Evolutionary conservation across 2,113 vertebrate species (phyloP), one percentile per base, ranked within the genome.

Genomic region (Andinoacara biseriatus): DNA sequence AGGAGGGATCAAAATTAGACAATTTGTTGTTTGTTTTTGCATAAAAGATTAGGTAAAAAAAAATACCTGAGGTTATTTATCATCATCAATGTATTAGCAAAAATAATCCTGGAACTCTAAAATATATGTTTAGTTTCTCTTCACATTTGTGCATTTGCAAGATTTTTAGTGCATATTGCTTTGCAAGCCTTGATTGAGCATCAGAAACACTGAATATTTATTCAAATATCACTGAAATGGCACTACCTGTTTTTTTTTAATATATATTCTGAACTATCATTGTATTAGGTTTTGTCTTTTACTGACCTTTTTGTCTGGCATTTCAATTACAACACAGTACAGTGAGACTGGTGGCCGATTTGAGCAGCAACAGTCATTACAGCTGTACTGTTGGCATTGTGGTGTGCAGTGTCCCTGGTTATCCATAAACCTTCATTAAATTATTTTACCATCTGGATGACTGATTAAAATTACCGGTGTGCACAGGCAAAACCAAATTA

Each of bases 361-460:
- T 10, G 31, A 29, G 59, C 56, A 69, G 65, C 38, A 33, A 31
- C 65, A 74, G 49, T 60, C 40, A 31, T 57, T n/a, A 10, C 13
- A 76, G 49, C 33, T 49, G 9, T 35, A 10, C 52, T 82, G 67
- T 24, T 49, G 52, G 52, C 77, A 58, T 60, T 57, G 52, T 54
- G 67, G 11, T 43, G 76, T 80, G 82, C 67, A 20, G 56, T 15
- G 24, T 85, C 88, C 76, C 90, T n/a, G 56, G 88, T 87, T 89
- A 77, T 56, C 91, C 65, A 77, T 90, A 89, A 90, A 83, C 61
- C 61, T 76, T 61, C 74, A 79, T 46, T 86, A 92, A 92, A 85
- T 90, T 52, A 89, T 90, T 87, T 90, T 80, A 81, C 88, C 88
- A 90, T 91, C 91, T 90, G 91, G 91, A 83, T 38, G 31, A 84